These are phyloP conservation scores for Malurus elegans DNA, from an alignment of 2,113 vertebrate genomes.

Conservation along the genomic window DNA sequence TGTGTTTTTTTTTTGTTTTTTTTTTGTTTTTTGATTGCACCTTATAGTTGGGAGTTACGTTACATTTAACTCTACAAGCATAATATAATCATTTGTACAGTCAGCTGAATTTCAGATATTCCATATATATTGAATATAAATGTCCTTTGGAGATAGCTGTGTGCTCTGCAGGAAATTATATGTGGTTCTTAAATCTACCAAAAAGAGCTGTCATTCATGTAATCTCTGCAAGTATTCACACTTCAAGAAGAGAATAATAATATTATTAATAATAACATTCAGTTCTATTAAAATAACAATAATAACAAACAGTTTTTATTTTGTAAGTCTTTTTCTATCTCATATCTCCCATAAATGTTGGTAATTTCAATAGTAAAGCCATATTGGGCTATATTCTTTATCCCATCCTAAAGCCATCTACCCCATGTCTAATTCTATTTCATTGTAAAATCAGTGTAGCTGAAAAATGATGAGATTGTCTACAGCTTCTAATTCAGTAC, in stretches of 20 bases:
- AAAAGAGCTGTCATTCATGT: neutral
- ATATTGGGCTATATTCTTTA: neutral
- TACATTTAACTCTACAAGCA: neutral
- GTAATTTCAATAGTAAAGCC: neutral
- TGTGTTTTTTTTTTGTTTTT: neutral
- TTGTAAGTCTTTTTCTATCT: neutral
- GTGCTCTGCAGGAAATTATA: neutral
- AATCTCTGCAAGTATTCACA: neutral
- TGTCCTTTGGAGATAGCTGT: neutral
- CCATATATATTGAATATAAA: neutral
- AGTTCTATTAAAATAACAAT: neutral
- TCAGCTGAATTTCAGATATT: neutral
- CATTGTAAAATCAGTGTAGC: neutral
- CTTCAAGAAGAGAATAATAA: neutral
- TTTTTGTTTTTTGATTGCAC: neutral
- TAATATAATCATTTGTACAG: neutral
- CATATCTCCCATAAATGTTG: neutral
- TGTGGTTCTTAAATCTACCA: neutral
- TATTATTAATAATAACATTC: neutral
- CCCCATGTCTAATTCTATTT: neutral
- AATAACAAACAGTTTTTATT: neutral
- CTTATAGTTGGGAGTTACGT: neutral
- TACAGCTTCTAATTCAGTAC: neutral
- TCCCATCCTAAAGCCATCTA: neutral
- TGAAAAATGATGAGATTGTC: neutral